Conservation (phyloP, 2,888 invertebrate species). For the Caenorhabditis virilis region DNA sequence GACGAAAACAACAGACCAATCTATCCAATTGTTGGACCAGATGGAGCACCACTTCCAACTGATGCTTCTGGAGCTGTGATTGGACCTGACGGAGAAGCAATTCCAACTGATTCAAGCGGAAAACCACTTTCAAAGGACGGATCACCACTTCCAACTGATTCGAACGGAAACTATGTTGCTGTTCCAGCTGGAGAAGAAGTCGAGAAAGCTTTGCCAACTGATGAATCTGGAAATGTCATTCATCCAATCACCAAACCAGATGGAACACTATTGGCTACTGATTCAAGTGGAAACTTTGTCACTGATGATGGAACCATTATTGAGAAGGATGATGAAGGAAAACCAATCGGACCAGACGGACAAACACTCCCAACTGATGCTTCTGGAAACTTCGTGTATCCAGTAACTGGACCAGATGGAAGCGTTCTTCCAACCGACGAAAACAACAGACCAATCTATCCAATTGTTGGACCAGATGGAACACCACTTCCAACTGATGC, state of each 20-base stretch:
- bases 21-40: slow-evolving; percentile 14
- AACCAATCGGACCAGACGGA: slow-evolving; percentile 39
- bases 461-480: slow-evolving; percentile 40
- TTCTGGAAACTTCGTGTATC: slow-evolving; percentile 30
- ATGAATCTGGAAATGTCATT: slow-evolving; percentile 21
- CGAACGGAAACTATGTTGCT: slow-evolving; percentile 24
- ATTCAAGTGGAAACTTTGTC: slow-evolving; percentile 20
- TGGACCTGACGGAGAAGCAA: slow-evolving; percentile 34
- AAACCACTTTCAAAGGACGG: slow-evolving; percentile 18
- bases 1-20: slow-evolving; percentile 28
- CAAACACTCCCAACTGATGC: slow-evolving; percentile 22
- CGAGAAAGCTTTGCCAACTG: slow-evolving; percentile 11
- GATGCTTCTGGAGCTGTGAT: slow-evolving; percentile 32
- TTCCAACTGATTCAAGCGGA: slow-evolving; percentile 51
- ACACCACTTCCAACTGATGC: slow-evolving; percentile 32
- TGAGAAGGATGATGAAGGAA: slow-evolving; percentile 16
- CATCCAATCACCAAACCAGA: slow-evolving; percentile 13
- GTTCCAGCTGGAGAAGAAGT: slow-evolving; percentile 24
- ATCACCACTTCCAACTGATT: slow-evolving; percentile 47
- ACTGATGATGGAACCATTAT: slow-evolving; percentile 13
- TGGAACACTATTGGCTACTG: slow-evolving; percentile 11
- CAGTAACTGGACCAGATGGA: slow-evolving; percentile 35
- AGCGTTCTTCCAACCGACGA: slow-evolving; percentile 28
- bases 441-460: slow-evolving; percentile 14
- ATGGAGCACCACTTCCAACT: slow-evolving; percentile 13